Conservation (phyloP, 2,113 vertebrate genomes). For the Phainopepla nitens region DNA sequence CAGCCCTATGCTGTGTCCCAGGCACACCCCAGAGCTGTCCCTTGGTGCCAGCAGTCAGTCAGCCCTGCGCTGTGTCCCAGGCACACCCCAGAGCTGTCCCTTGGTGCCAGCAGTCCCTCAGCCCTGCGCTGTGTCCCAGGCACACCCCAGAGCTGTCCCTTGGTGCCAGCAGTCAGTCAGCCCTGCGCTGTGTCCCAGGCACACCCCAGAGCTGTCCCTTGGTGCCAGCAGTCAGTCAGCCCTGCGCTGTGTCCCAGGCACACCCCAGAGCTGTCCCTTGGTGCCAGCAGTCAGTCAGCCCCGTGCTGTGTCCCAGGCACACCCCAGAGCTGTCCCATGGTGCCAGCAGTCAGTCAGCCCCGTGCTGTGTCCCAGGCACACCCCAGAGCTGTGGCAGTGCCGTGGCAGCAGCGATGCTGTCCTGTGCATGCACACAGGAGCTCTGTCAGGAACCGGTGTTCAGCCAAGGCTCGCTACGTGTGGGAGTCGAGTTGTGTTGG, state of each 20-base stretch:
- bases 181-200: background rate
- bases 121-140: no score
- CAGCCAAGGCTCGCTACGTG: background rate
- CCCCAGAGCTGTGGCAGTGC: background rate
- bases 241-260: background rate
- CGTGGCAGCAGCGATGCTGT: rapidly evolving
- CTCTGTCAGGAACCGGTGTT: background rate
- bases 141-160: background rate
- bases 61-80: no score
- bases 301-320: no score
- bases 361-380: no score
- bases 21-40: background rate
- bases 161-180: background rate
- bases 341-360: no score
- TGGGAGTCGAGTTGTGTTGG: background rate
- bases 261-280: background rate
- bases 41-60: no score
- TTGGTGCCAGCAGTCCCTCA: no score
- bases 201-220: background rate
- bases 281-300: no score
- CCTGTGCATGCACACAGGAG: background rate
- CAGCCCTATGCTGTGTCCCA: no score
- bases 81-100: background rate
- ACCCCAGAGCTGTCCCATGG: no score
- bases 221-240: background rate